Evolutionary conservation across 2,888 invertebrate genomes (phyloP).

Genomic region (Endomychus coccineus): DNA sequence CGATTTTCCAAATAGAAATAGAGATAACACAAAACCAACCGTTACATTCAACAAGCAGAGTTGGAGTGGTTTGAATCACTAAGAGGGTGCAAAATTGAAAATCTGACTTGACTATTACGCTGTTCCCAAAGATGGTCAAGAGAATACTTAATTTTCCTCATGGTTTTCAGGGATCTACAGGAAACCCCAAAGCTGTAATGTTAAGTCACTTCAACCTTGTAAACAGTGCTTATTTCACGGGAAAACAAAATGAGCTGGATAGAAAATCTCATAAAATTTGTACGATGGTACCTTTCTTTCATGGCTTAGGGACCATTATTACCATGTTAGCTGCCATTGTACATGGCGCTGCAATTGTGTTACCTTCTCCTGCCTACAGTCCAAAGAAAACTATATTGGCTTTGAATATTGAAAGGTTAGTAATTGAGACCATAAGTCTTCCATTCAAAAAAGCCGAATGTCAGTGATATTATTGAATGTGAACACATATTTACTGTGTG

Average conservation of each 20-base stretch:
- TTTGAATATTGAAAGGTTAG: constrained; percentile 58
- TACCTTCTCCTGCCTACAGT: constrained; percentile 55
- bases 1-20: too few relatives aligned
- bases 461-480: too few relatives aligned
- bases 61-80: too few relatives aligned
- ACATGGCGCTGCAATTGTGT: constrained; percentile 54
- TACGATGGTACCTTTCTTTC: constrained; percentile 71
- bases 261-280: constrained; percentile 49
- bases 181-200: constrained; percentile 65
- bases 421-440: constrained; percentile 7
- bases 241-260: constrained; percentile 45
- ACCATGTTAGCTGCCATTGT: constrained; percentile 53
- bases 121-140: too few relatives aligned
- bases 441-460: too few relatives aligned
- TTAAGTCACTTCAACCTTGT: constrained; percentile 64
- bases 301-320: constrained; percentile 68
- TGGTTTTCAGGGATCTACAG: constrained; percentile 45
- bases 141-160: too few relatives aligned
- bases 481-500: too few relatives aligned
- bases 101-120: too few relatives aligned
- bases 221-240: constrained; percentile 67
- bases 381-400: constrained; percentile 56
- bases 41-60: too few relatives aligned
- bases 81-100: too few relatives aligned
- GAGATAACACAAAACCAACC: too few relatives aligned